Evolutionary conservation across 2,113 vertebrate genomes (phyloP).

Genomic region (Anhinga rufa): DNA sequence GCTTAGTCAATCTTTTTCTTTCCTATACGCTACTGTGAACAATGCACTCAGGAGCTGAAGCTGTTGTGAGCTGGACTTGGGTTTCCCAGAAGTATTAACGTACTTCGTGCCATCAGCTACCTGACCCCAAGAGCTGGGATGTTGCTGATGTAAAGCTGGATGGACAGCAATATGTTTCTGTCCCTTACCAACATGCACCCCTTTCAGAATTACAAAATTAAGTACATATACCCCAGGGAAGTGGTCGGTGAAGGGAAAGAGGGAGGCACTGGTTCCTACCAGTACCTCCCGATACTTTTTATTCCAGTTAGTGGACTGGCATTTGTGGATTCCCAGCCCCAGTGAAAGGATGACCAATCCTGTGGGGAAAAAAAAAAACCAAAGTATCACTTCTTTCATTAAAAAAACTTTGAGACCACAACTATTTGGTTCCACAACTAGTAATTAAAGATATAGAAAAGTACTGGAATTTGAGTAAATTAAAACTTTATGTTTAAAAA

Average conservation of each 20-base stretch:
- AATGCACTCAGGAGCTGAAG: background rate
- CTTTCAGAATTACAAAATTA: background rate
- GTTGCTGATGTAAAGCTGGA: background rate
- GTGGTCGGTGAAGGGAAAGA: background rate
- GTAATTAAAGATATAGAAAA: background rate
- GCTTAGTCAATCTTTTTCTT: background rate
- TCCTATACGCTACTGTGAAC: fast-evolving
- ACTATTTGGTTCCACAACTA: background rate
- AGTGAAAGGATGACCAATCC: background rate
- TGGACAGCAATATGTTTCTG: background rate
- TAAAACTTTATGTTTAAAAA: background rate
- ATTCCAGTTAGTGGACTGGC: background rate
- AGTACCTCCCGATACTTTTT: background rate
- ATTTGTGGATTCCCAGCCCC: background rate
- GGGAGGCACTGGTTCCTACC: background rate
- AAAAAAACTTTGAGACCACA: background rate
- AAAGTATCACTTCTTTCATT: background rate
- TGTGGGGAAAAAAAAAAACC: background rate
- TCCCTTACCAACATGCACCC: fast-evolving
- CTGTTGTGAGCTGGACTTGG: background rate
- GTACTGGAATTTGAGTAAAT: background rate
- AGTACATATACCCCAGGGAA: background rate
- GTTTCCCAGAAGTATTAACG: background rate
- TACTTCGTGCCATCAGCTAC: fast-evolving
- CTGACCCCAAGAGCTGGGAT: background rate